A percentile compares a stretch with the other conserved stretches of the same genome.
These are phyloP conservation scores for Stratiolaelaps scimitus DNA, from an alignment of 1,140 invertebrate species.

Conservation along the genomic window DNA sequence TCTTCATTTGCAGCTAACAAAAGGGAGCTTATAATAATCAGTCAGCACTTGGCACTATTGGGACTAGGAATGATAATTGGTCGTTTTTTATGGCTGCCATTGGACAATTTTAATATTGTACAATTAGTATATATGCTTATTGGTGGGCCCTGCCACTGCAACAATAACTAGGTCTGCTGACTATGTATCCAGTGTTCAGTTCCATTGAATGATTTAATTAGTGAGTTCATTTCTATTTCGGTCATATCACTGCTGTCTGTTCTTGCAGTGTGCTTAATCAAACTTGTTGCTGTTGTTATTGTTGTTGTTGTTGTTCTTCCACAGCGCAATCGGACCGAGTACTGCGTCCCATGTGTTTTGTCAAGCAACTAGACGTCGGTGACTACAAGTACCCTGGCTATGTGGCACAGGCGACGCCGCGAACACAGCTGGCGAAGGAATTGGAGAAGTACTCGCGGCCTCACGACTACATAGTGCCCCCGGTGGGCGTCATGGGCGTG, in stretches of 20 bases:
- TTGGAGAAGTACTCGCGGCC: slow-evolving; percentile 41
- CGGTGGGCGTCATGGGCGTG: slow-evolving; percentile 26
- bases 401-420: slow-evolving; percentile 39
- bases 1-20: too few relatives aligned
- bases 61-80: too few relatives aligned
- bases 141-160: too few relatives aligned
- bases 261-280: too few relatives aligned
- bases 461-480: slow-evolving; percentile 26
- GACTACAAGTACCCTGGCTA: slow-evolving; percentile 37
- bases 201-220: not conserved
- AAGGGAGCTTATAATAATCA: too few relatives aligned
- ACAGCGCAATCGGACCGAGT: slow-evolving; percentile 39
- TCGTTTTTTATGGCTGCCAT: too few relatives aligned
- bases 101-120: too few relatives aligned
- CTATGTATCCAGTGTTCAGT: not conserved
- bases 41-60: too few relatives aligned
- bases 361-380: slow-evolving; percentile 42
- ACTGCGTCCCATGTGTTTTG: slow-evolving; percentile 43
- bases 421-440: slow-evolving; percentile 42
- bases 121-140: too few relatives aligned
- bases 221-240: not conserved
- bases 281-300: not conserved
- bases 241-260: too few relatives aligned
- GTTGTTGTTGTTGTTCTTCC: not conserved
- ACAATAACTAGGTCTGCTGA: too few relatives aligned